Percentiles rank a stretch among this genome's conserved stretches.
These are phyloP conservation scores for Triplophysa rosa DNA, from an alignment of 2,113 vertebrate genomes.

Conservation along the genomic window DNA sequence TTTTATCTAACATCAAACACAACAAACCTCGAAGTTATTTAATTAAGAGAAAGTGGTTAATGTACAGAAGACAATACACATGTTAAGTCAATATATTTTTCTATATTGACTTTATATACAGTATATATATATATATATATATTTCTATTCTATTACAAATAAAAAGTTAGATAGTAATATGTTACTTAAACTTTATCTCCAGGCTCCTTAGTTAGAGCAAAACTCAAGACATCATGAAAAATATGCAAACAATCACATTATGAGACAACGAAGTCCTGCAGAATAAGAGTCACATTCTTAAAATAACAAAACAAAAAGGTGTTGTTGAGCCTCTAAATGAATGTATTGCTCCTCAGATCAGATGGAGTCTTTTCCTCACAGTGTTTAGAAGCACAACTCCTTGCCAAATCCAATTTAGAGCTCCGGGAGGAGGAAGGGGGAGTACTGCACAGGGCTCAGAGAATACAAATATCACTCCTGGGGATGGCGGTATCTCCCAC, in stretches of 20 bases:
- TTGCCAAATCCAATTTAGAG: constrained; percentile 49
- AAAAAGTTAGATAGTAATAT: no score
- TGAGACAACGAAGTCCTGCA: not conserved
- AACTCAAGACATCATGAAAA: no score
- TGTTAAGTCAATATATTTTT: not conserved
- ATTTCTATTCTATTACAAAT: no score
- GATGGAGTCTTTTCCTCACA: not conserved
- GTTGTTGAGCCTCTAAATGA: constrained; percentile 34
- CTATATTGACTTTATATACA: no score
- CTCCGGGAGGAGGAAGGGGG: not conserved
- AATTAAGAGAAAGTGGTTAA: constrained; percentile 66
- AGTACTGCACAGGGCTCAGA: not conserved
- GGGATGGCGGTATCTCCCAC: constrained; percentile 44
- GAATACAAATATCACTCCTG: constrained; percentile 30
- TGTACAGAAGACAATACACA: constrained; percentile 2
- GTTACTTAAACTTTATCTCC: no score
- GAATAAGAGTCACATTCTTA: not conserved
- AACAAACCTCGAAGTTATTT: constrained; percentile 69
- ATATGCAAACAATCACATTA: no score
- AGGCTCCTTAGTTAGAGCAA: no score
- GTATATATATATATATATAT: no score
- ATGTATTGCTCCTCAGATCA: constrained; percentile 41
- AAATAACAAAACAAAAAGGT: constrained; percentile 1
- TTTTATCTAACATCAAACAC: constrained; percentile 76
- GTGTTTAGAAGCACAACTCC: constrained; percentile 28